A percentile compares a stretch with the other conserved stretches of the same genome.
These are phyloP conservation scores for Acropora yongei DNA, from an alignment of 64 coral and sea anemone species.

Conservation along the genomic window DNA sequence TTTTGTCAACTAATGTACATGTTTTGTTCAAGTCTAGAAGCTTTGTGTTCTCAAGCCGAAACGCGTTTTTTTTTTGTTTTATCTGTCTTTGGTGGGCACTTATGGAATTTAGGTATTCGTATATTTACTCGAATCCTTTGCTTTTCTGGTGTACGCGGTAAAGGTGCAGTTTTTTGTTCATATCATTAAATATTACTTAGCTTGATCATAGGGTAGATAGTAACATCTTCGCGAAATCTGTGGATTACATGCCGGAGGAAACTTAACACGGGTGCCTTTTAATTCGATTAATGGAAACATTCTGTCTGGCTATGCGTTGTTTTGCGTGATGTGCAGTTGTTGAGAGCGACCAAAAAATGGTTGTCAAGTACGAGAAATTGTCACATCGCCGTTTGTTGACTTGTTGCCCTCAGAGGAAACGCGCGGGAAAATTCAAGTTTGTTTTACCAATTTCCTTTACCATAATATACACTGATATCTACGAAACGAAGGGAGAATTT, in stretches of 20 bases:
- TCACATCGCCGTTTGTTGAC: neutral
- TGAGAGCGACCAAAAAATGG: too few relatives aligned
- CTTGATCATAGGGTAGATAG: neutral
- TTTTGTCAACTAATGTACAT: too few relatives aligned
- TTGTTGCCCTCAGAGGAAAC: neutral
- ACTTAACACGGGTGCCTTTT: neutral
- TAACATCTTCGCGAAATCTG: too few relatives aligned
- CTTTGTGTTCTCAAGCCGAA: too few relatives aligned
- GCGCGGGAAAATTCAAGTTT: neutral
- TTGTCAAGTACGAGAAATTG: too few relatives aligned
- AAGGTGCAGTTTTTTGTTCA: neutral
- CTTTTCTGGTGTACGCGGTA: neutral
- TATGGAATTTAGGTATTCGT: neutral
- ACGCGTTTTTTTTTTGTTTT: neutral
- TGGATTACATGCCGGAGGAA: too few relatives aligned
- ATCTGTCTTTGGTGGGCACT: neutral
- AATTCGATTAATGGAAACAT: neutral
- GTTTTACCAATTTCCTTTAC: neutral
- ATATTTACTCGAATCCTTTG: neutral
- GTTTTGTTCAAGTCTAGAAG: too few relatives aligned
- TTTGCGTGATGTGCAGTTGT: neutral
- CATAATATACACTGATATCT: too few relatives aligned
- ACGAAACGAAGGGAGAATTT: too few relatives aligned
- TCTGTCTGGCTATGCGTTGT: neutral
- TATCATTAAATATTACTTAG: slow-evolving; percentile 48